Percentiles rank a stretch among this genome's conserved stretches.
These are phyloP conservation scores for Gambusia affinis DNA, from an alignment of 2,113 vertebrate species.

Conservation along the genomic window DNA sequence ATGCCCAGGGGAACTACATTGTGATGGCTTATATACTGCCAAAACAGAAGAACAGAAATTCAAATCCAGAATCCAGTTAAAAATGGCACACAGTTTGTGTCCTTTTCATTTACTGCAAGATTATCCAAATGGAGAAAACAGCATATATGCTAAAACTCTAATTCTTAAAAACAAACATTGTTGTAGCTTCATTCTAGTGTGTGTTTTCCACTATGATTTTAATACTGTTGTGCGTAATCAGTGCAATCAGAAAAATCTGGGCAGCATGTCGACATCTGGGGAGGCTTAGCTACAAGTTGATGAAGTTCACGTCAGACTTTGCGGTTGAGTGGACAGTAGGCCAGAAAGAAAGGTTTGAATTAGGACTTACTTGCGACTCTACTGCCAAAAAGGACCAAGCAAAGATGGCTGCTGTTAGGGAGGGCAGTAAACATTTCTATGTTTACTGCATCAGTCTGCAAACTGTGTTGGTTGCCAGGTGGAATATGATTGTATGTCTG, in stretches of 20 bases:
- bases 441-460: conserved; percentile 1
- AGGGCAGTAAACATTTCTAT: not conserved
- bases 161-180: not conserved
- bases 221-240: not conserved
- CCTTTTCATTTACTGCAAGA: no score
- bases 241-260: not conserved
- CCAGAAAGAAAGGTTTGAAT: not conserved
- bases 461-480: not conserved
- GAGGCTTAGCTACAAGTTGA: not conserved
- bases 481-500: not conserved
- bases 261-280: not conserved
- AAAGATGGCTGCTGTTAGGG: not conserved
- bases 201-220: not conserved
- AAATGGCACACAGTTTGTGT: no score
- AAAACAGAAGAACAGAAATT: no score
- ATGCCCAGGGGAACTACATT: no score
- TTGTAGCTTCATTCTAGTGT: not conserved
- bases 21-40: no score
- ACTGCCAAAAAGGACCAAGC: not conserved
- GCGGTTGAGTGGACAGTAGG: not conserved
- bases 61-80: no score
- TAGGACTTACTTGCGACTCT: not conserved
- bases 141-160: not conserved
- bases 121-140: not conserved
- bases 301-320: not conserved